phyloP scores from a whole-genome alignment of 2,797 vertebrate genomes.

The Mormyrus proboscirostris region DNA sequence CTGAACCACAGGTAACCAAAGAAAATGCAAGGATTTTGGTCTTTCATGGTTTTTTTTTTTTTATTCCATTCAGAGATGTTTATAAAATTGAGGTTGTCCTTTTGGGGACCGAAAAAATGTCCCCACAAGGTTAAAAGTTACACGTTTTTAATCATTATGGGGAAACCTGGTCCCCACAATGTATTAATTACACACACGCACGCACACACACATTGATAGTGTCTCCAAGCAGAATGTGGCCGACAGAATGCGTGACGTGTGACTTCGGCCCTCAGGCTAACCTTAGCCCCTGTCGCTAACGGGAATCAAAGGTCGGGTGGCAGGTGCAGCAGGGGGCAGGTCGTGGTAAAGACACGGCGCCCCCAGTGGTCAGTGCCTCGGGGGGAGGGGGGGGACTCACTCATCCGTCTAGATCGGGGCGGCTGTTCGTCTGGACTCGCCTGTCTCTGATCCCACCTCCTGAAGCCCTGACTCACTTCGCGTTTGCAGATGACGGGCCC shows the following conservation, averaged over 20 bases:
- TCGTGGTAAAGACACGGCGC: background rate
- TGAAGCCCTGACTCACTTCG: background rate
- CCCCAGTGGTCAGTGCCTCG: background rate
- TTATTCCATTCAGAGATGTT: background rate
- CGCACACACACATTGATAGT: background rate
- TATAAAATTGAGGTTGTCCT: background rate
- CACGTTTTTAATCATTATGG: background rate
- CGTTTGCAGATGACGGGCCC: background rate
- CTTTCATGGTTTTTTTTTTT: background rate
- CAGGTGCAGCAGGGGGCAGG: background rate
- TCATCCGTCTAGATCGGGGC: background rate
- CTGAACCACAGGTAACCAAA: background rate
- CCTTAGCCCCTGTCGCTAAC: conserved; percentile 42
- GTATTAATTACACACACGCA: background rate
- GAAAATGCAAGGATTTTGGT: background rate
- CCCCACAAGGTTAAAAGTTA: background rate
- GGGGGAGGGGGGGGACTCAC: background rate
- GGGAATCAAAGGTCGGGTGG: background rate
- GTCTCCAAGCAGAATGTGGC: conserved; percentile 32
- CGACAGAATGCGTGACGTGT: conserved; percentile 41
- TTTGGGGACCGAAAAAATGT: background rate
- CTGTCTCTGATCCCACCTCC: background rate
- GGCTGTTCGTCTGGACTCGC: background rate
- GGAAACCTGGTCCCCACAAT: background rate
- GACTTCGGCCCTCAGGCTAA: conserved; percentile 46